Percentiles rank a stretch among this genome's conserved stretches.
Evolutionary conservation across 2,113 vertebrate genomes (phyloP).

Genomic region (Alosa alosa): DNA sequence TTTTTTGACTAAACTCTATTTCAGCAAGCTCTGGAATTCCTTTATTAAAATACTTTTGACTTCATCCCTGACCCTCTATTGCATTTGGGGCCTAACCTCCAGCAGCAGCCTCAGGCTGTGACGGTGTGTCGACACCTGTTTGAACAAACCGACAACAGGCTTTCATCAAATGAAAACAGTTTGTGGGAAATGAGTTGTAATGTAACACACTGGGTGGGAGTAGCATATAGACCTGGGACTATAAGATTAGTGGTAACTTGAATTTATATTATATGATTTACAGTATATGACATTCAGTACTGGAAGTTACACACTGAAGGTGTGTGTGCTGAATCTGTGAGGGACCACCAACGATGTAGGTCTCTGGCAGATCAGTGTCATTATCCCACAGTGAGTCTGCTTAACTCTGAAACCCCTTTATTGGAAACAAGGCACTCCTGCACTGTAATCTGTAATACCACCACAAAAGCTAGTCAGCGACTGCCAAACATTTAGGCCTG

Average conservation of each 20-base stretch:
- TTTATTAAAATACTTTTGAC: too few relatives aligned
- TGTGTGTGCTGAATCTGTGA: background rate
- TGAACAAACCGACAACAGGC: too few relatives aligned
- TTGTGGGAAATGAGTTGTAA: background rate
- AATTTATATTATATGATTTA: background rate
- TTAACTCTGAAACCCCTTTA: background rate
- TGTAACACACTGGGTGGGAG: background rate
- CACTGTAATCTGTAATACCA: constrained; percentile 10
- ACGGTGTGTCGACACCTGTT: too few relatives aligned
- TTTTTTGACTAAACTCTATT: too few relatives aligned
- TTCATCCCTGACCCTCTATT: too few relatives aligned
- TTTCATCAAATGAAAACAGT: background rate
- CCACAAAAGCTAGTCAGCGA: background rate
- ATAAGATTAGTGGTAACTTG: background rate
- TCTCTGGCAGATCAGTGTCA: background rate
- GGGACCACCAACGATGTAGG: background rate
- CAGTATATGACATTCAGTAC: background rate
- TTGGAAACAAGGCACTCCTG: background rate
- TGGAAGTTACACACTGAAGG: background rate
- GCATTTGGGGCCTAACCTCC: too few relatives aligned
- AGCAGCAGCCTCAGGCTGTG: too few relatives aligned
- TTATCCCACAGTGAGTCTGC: background rate
- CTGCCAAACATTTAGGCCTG: background rate
- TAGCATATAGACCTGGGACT: background rate
- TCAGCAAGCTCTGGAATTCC: too few relatives aligned